Evolutionary conservation across 2,113 vertebrate genomes (phyloP).

Genomic region (Oryzias celebensis): DNA sequence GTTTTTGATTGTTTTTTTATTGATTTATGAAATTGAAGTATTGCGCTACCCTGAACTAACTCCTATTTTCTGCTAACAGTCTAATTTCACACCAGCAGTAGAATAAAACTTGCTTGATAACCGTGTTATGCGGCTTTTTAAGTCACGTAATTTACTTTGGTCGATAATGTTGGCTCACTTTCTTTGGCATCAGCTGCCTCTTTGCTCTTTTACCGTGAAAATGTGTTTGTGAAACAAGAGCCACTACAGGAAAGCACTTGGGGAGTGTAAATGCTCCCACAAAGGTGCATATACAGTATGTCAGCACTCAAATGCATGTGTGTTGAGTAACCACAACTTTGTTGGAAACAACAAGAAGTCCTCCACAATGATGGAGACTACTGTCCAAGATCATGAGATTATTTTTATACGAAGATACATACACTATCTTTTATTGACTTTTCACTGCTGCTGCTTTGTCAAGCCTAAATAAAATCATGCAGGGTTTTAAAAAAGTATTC

Average conservation of each 20-base stretch:
- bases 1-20: neutral
- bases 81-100: conserved; percentile 46
- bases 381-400: neutral
- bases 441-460: no score
- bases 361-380: conserved; percentile 37
- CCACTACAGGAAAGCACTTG: conserved; percentile 24
- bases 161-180: conserved; percentile 50
- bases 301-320: conserved; percentile 14
- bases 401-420: no score
- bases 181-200: conserved; percentile 62
- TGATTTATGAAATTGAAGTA: neutral
- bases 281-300: conserved; percentile 15
- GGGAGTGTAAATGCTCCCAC: conserved; percentile 38
- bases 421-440: no score
- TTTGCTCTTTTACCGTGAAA: conserved; percentile 26
- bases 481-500: no score
- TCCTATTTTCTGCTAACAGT: conserved; percentile 30
- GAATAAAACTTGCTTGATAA: conserved; percentile 51
- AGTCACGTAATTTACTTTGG: conserved; percentile 52
- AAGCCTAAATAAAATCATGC: no score
- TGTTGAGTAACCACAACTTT: conserved; percentile 39
- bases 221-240: conserved; percentile 57
- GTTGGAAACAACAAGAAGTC: conserved; percentile 58
- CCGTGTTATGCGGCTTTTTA: conserved; percentile 60
- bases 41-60: conserved; percentile 3